Conservation (phyloP, 2,888 invertebrate species). For the Agrochola lota region DNA sequence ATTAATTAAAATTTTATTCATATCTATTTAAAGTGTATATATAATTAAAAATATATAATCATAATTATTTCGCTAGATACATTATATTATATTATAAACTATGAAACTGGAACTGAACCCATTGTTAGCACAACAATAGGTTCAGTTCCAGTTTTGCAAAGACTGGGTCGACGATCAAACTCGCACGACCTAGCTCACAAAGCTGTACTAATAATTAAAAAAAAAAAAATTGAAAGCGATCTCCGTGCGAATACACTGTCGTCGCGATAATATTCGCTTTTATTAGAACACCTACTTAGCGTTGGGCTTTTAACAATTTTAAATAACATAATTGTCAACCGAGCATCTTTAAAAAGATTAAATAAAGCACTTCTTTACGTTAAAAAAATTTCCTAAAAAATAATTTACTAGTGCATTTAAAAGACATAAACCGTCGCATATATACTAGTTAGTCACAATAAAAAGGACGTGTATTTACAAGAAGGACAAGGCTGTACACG, state of each 20-base stretch:
- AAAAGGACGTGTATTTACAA: not conserved
- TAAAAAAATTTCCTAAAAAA: not conserved
- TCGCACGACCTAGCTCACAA: not conserved
- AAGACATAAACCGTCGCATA: not conserved
- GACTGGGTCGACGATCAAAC: not conserved
- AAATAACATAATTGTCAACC: not conserved
- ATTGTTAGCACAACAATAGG: not conserved
- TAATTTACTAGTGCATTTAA: not conserved
- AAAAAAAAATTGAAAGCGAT: no score
- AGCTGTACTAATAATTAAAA: not conserved
- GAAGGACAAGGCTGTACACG: slow-evolving; percentile 14
- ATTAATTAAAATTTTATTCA: no score
- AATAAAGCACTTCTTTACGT: not conserved
- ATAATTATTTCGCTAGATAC: no score
- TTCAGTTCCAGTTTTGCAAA: not conserved
- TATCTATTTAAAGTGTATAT: not conserved
- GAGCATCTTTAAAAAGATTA: not conserved
- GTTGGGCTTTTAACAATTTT: not conserved
- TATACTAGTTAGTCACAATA: not conserved
- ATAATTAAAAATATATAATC: not conserved
- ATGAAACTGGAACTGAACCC: no score
- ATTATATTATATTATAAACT: no score
- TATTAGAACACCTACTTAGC: not conserved
- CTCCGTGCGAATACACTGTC: not conserved
- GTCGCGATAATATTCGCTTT: not conserved